Percentiles rank a stretch among this genome's conserved stretches.
Conservation (phyloP, 2,797 vertebrate genomes). For the Channa striata region DNA sequence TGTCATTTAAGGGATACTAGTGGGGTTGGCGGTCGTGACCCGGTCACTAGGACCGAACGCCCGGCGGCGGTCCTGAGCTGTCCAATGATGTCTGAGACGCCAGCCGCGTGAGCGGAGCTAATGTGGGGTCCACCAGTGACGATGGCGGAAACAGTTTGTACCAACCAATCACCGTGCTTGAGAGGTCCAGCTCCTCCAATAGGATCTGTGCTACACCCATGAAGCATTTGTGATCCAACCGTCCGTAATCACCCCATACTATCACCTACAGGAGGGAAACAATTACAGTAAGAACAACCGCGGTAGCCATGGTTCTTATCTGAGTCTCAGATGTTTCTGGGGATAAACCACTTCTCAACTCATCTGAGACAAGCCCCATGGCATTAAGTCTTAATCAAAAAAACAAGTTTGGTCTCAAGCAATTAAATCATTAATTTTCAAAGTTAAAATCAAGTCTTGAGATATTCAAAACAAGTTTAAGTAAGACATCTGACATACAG, state of each 20-base stretch:
- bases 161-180: conserved; percentile 99
- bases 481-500: too few relatives aligned
- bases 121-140: conserved; percentile 97
- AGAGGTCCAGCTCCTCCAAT: conserved; percentile 97
- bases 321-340: neutral
- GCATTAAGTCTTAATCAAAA: neutral
- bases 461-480: too few relatives aligned
- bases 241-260: conserved; percentile 99
- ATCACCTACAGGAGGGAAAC: conserved; percentile 87
- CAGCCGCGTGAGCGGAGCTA: conserved; percentile 95
- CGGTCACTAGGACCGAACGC: conserved; percentile 93
- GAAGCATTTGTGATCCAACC: conserved; percentile 99
- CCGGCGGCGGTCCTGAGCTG: conserved; percentile 94
- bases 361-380: neutral
- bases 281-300: neutral
- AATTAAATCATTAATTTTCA: neutral
- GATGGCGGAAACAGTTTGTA: conserved; percentile 99
- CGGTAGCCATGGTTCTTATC: neutral
- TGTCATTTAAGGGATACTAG: conserved; percentile 56
- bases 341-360: neutral
- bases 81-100: conserved; percentile 99
- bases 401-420: neutral
- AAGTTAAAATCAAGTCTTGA: too few relatives aligned
- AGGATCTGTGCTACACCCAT: conserved; percentile 99
- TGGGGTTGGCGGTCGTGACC: conserved; percentile 38